These are phyloP conservation scores for Epicampocera succincta DNA, from an alignment of 2,888 invertebrate species.

Conservation along the genomic window DNA sequence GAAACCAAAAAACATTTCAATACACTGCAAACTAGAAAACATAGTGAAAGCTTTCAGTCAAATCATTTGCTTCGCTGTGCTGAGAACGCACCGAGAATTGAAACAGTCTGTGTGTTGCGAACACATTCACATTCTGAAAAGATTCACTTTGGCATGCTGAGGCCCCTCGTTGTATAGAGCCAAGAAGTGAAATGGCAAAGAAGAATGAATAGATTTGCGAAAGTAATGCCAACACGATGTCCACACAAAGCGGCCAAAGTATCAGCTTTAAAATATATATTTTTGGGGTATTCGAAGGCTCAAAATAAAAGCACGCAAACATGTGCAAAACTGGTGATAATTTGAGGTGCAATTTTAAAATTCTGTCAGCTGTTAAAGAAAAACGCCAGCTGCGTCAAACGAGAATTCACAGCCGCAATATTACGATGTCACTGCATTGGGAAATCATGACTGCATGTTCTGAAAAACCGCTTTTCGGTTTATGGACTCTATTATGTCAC, in stretches of 20 bases:
- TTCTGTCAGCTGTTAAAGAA: no score
- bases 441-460: no score
- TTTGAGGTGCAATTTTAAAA: no score
- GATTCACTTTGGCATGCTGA: constrained; percentile 1
- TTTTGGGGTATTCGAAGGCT: no score
- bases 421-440: no score
- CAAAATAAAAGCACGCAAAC: no score
- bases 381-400: no score
- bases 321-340: no score
- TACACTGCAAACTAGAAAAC: constrained; percentile 34
- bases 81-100: constrained; percentile 18
- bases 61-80: constrained; percentile 49
- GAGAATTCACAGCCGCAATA: no score
- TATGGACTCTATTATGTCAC: no score
- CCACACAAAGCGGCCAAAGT: not conserved
- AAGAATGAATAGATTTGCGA: not conserved
- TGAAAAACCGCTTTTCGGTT: no score
- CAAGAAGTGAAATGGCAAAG: constrained; percentile 24
- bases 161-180: not conserved
- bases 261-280: no score
- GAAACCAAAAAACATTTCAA: constrained; percentile 9
- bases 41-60: constrained; percentile 70
- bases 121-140: constrained; percentile 37
- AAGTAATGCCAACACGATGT: constrained; percentile 34
- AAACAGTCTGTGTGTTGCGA: constrained; percentile 1